Conservation (phyloP, 1,140 invertebrate species). For the Nilaparvata lugens region DNA sequence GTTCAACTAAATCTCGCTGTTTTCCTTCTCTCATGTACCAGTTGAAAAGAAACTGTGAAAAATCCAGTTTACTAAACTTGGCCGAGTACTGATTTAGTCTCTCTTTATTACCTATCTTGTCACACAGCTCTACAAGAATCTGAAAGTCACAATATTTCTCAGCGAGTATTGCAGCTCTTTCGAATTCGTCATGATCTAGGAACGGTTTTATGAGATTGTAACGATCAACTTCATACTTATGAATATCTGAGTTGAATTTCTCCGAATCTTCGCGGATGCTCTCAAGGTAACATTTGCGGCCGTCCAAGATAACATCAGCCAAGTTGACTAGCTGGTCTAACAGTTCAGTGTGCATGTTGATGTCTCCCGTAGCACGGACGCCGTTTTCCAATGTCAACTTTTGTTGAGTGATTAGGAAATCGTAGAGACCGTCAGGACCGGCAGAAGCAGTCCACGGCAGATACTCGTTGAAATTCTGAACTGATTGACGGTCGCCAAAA, state of each 20-base stretch:
- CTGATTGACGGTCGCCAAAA: slow-evolving; percentile 37
- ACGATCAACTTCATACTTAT: slow-evolving; percentile 57
- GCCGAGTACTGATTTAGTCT: slow-evolving; percentile 69
- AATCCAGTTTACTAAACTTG: slow-evolving; percentile 54
- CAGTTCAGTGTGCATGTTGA: slow-evolving; percentile 42
- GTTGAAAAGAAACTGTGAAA: slow-evolving; percentile 59
- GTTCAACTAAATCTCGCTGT: slow-evolving; percentile 49
- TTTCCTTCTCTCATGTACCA: slow-evolving; percentile 62
- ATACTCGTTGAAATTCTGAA: slow-evolving; percentile 41
- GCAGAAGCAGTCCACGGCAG: slow-evolving; percentile 54
- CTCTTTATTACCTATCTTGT: slow-evolving; percentile 60
- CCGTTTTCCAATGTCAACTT: slow-evolving; percentile 47
- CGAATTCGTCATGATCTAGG: slow-evolving; percentile 61
- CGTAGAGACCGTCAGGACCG: slow-evolving; percentile 41
- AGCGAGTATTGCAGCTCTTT: slow-evolving; percentile 70
- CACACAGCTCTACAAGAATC: slow-evolving; percentile 69
- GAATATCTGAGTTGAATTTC: slow-evolving; percentile 45
- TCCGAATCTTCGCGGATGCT: slow-evolving; percentile 50
- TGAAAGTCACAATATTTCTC: slow-evolving; percentile 88
- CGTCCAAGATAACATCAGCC: slow-evolving; percentile 68
- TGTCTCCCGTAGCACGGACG: slow-evolving; percentile 42
- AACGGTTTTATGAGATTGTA: slow-evolving; percentile 41
- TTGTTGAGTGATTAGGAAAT: slow-evolving; percentile 33
- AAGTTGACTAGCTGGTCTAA: slow-evolving; percentile 61
- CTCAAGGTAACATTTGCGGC: slow-evolving; percentile 58